A percentile compares a stretch with the other conserved stretches of the same genome.
phyloP scores from a whole-genome alignment of 2,888 invertebrate genomes.

The Eristalis intricaria region DNA sequence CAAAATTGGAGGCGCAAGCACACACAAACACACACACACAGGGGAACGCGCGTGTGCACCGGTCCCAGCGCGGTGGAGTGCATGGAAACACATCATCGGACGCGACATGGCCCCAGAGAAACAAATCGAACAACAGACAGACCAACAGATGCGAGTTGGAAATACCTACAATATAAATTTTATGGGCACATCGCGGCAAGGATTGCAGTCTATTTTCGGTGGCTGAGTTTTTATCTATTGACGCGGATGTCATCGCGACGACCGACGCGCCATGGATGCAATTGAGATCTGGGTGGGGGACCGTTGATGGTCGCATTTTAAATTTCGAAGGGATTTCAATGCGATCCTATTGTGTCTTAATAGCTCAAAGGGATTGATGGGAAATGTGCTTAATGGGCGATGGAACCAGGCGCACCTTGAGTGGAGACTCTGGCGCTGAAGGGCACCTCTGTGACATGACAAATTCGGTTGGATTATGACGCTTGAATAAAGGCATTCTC shows the following conservation, averaged over 20 bases:
- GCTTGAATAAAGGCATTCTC: no score
- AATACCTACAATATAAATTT: slow-evolving; percentile 17
- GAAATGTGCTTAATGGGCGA: background rate
- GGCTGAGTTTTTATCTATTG: slow-evolving; percentile 4
- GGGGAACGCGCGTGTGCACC: slow-evolving; percentile 19
- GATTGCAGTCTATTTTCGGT: slow-evolving; percentile 32
- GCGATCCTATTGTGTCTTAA: background rate
- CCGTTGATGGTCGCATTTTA: background rate
- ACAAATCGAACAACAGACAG: background rate
- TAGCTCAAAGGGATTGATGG: background rate
- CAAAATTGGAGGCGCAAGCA: slow-evolving; percentile 10
- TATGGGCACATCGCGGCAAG: slow-evolving; percentile 10
- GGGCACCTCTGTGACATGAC: no score
- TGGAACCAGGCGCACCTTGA: background rate
- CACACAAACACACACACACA: background rate
- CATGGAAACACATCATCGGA: slow-evolving; percentile 53
- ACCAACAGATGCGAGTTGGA: slow-evolving; percentile 35
- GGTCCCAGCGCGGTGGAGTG: slow-evolving; percentile 37
- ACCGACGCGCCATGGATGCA: background rate
- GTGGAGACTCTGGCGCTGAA: no score
- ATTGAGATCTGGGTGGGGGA: background rate
- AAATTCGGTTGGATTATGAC: no score
- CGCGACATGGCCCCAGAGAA: background rate
- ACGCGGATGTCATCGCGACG: background rate
- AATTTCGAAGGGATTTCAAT: background rate